Conservation (phyloP, 2,113 vertebrate genomes). For the Galbula dea region DNA sequence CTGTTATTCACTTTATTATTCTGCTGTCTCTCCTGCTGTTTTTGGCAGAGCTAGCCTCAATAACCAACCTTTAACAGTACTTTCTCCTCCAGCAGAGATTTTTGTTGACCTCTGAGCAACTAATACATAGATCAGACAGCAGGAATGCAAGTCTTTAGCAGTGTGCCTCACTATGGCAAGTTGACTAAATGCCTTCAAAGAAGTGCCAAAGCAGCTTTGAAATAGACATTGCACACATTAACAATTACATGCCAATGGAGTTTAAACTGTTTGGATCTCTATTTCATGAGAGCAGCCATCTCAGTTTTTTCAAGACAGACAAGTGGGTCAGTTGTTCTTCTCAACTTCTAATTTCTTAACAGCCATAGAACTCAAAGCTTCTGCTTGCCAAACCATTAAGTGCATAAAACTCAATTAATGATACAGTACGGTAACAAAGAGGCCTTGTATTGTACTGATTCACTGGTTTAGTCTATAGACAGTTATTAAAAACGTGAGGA, state of each 20-base stretch:
- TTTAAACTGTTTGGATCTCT: not conserved
- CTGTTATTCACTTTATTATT: conserved; percentile 42
- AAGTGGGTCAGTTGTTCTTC: conserved; percentile 34
- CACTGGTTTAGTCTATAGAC: conserved; percentile 42
- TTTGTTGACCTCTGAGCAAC: conserved; percentile 33
- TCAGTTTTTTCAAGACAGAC: not conserved
- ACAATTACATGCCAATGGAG: not conserved
- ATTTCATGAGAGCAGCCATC: not conserved
- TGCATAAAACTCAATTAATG: conserved; percentile 19
- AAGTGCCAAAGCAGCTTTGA: conserved; percentile 4
- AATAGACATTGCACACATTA: not conserved
- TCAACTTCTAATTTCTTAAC: conserved; percentile 23
- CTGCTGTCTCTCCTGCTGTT: conserved; percentile 22
- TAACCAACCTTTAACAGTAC: conserved; percentile 22
- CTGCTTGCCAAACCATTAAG: not conserved
- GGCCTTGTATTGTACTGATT: conserved; percentile 19
- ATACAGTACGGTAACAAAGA: conserved; percentile 1
- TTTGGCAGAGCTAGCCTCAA: not conserved
- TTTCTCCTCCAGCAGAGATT: not conserved
- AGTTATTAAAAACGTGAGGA: conserved; percentile 45
- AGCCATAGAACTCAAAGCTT: not conserved
- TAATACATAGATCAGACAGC: not conserved
- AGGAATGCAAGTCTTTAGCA: not conserved
- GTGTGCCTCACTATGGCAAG: not conserved
- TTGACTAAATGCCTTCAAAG: not conserved